Conservation (phyloP, 2,113 vertebrate genomes). For the Saccopteryx bilineata region DNA sequence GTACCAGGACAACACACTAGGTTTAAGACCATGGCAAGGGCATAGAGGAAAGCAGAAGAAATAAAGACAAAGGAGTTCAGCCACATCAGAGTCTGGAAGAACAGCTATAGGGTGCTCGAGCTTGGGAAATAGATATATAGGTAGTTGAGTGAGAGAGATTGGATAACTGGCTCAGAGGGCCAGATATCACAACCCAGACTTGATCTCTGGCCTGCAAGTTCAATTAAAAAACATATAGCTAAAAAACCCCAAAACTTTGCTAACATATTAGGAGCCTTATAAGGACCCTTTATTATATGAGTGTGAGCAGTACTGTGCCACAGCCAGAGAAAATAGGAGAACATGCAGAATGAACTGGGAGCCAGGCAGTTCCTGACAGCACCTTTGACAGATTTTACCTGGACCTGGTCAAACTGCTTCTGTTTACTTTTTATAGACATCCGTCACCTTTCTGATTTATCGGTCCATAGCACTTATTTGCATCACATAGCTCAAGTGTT, state of each 20-base stretch:
- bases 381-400: background rate
- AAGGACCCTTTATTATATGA: background rate
- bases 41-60: background rate
- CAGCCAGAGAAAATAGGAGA: background rate
- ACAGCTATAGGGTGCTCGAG: background rate
- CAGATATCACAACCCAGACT: background rate
- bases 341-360: background rate
- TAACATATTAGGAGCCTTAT: background rate
- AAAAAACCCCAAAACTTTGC: background rate
- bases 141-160: background rate
- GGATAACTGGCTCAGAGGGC: background rate
- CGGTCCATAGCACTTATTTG: background rate
- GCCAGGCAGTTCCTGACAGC: background rate
- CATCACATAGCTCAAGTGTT: background rate
- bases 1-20: background rate
- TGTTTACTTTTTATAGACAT: constrained; percentile 13
- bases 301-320: background rate
- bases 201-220: background rate
- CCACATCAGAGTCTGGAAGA: background rate
- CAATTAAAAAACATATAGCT: background rate
- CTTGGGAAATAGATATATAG: background rate
- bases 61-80: background rate
- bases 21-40: background rate
- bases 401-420: background rate
- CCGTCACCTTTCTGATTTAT: background rate